Conservation (phyloP, 2,113 vertebrate species). For the Podilymbus podiceps region DNA sequence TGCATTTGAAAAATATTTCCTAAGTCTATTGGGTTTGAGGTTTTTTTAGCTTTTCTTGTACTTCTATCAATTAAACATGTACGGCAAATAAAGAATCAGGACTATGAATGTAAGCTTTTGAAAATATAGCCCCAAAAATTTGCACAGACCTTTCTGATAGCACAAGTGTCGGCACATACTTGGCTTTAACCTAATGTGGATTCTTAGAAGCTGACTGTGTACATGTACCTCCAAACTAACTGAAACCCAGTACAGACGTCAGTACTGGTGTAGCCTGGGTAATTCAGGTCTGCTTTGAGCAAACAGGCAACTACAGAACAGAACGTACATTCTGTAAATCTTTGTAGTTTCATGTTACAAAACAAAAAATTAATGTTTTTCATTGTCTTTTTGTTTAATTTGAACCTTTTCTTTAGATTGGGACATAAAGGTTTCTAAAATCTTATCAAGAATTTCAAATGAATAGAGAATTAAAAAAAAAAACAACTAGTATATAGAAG, state of each 20-base stretch:
- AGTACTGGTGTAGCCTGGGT: neutral
- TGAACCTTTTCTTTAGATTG: neutral
- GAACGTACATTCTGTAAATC: neutral
- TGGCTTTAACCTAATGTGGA: neutral
- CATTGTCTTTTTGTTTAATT: neutral
- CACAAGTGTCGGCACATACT: neutral
- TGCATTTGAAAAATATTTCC: neutral
- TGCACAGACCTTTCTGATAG: neutral
- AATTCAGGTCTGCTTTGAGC: neutral
- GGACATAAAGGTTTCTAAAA: neutral
- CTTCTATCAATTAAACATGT: neutral
- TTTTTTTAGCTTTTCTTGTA: neutral
- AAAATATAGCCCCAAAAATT: neutral
- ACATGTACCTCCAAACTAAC: neutral
- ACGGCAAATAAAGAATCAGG: neutral
- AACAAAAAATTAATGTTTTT: accelerated
- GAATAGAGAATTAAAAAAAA: neutral
- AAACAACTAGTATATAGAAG: neutral
- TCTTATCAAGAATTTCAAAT: neutral
- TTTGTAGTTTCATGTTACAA: neutral
- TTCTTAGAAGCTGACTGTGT: neutral
- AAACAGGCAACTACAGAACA: neutral
- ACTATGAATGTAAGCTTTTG: neutral
- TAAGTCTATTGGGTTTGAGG: neutral
- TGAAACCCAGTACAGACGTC: neutral